phyloP scores from a whole-genome alignment of 30 jellyfish, hydroid and myxozoan species.

The Nemopilema nomurai region DNA sequence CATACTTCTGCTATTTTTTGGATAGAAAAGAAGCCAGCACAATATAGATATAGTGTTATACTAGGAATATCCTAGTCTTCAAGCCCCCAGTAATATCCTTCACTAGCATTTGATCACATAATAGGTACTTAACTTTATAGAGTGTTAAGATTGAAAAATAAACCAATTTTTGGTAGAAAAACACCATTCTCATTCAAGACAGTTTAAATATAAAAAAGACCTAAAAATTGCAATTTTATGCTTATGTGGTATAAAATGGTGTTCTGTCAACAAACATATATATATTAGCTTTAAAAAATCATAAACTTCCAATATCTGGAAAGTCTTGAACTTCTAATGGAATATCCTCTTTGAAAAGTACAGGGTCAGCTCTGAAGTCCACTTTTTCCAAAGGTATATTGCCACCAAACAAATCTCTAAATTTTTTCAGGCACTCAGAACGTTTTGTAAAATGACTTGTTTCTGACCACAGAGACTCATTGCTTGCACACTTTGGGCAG shows the following conservation, averaged over 20 bases:
- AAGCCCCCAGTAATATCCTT: too few species aligned
- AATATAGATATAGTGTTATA: too few species aligned
- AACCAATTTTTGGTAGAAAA: too few species aligned
- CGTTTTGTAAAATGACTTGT: constrained; percentile 85
- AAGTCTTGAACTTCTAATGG: constrained; percentile 71
- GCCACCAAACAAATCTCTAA: constrained; percentile 71
- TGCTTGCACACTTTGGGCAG: constrained; percentile 80
- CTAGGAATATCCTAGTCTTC: too few species aligned
- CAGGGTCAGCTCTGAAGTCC: constrained; percentile 96
- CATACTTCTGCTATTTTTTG: background rate
- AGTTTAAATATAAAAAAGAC: too few species aligned
- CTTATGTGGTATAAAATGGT: too few species aligned
- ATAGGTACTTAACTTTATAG: too few species aligned
- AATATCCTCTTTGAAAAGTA: constrained; percentile 68
- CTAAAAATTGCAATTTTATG: too few species aligned
- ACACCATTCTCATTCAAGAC: too few species aligned
- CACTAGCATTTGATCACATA: too few species aligned
- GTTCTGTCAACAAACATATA: background rate
- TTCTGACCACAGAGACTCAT: constrained; percentile 96
- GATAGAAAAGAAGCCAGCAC: background rate
- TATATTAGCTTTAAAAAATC: background rate
- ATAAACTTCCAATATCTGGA: constrained; percentile 81
- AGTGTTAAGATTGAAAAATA: too few species aligned
- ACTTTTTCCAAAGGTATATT: constrained; percentile 86
- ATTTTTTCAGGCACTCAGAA: constrained; percentile 78